A percentile compares a stretch with the other conserved stretches of the same genome.
Evolutionary conservation across 2,888 invertebrate genomes (phyloP).

Genomic region (Trissolcus brochymenae): DNA sequence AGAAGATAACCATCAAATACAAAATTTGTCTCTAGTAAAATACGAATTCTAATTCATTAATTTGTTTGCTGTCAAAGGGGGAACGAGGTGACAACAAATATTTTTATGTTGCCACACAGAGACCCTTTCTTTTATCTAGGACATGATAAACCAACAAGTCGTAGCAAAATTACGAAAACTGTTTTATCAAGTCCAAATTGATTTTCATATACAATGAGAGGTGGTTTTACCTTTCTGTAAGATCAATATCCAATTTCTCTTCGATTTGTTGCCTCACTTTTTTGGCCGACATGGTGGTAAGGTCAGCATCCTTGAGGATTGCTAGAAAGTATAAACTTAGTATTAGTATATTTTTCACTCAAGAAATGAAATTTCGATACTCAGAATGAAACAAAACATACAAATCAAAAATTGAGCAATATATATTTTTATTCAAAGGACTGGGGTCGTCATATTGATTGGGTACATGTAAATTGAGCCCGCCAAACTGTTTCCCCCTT

Average conservation of each 20-base stretch:
- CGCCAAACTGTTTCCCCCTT: constrained; percentile 4
- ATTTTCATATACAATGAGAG: background rate
- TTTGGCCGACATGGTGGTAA: constrained; percentile 90
- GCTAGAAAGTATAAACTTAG: constrained; percentile 77
- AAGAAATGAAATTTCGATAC: background rate
- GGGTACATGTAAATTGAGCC: constrained; percentile 4
- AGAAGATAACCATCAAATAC: background rate
- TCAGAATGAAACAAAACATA: background rate
- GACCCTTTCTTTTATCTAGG: constrained; percentile 71
- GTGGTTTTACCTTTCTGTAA: constrained; percentile 79
- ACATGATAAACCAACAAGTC: constrained; percentile 59
- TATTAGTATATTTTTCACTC: background rate
- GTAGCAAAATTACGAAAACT: constrained; percentile 56
- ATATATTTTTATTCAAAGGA: too few relatives aligned
- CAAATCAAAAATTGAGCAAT: too few relatives aligned
- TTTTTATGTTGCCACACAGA: constrained; percentile 69
- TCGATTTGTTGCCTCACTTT: constrained; percentile 92
- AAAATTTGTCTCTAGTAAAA: background rate
- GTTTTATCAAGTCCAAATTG: constrained; percentile 53
- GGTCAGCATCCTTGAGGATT: constrained; percentile 91
- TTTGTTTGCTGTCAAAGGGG: constrained; percentile 70
- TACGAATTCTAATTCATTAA: background rate
- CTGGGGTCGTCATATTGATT: too few relatives aligned
- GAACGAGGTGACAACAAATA: constrained; percentile 71
- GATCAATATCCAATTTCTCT: constrained; percentile 85